These are phyloP conservation scores for Polypedilum vanderplanki DNA, from an alignment of 1,140 invertebrate species.

Conservation along the genomic window DNA sequence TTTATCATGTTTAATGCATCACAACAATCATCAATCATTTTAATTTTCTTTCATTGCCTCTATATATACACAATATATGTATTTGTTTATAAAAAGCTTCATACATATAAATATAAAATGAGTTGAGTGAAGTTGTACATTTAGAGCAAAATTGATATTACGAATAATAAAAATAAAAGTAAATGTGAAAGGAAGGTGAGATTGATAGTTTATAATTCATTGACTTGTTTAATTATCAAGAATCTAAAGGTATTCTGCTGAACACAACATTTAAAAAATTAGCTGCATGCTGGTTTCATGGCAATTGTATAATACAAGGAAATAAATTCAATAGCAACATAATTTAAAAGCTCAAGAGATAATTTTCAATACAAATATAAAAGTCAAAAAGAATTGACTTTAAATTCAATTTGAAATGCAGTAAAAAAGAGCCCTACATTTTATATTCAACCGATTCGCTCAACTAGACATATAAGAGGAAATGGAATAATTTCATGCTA, in stretches of 20 bases:
- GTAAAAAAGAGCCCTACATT: neutral
- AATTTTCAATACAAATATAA: conserved; percentile 6
- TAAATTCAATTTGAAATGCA: neutral
- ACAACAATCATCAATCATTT: conserved; percentile 28
- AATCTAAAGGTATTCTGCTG: no score
- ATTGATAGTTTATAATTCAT: no score
- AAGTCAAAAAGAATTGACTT: neutral
- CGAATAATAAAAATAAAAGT: neutral
- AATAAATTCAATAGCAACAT: conserved; percentile 13
- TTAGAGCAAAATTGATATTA: neutral
- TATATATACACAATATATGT: neutral
- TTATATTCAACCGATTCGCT: neutral
- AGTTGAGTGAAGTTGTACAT: neutral
- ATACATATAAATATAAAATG: neutral
- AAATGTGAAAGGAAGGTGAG: no score
- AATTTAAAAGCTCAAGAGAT: neutral
- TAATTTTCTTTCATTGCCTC: neutral
- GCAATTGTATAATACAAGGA: conserved; percentile 6
- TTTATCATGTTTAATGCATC: conserved; percentile 26
- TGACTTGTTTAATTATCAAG: no score
- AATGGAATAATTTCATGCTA: conserved; percentile 16
- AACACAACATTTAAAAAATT: no score
- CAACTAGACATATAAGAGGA: neutral
- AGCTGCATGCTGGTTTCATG: neutral
- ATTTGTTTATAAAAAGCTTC: neutral